Evolutionary conservation across 2,888 invertebrate genomes (phyloP).

Genomic region (Catocala fraxini): DNA sequence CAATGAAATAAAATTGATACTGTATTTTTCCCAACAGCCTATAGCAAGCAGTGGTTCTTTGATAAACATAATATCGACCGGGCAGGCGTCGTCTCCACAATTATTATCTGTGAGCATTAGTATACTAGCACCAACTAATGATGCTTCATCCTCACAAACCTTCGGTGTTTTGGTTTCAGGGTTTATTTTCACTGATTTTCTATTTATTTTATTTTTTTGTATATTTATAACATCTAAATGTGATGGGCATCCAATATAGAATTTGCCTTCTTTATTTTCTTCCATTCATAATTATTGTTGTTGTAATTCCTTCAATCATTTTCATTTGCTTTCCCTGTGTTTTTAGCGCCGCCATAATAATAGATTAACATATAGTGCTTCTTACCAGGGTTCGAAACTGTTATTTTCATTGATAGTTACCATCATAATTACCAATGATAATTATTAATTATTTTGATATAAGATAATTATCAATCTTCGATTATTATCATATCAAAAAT

Average conservation of each 20-base stretch:
- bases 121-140: constrained; percentile 57
- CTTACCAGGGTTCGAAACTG: too few relatives aligned
- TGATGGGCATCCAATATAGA: background rate
- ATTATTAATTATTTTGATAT: too few relatives aligned
- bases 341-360: background rate
- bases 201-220: background rate
- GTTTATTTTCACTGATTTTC: constrained; percentile 16
- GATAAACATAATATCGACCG: constrained; percentile 85
- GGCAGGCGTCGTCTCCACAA: constrained; percentile 83
- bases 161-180: constrained; percentile 52
- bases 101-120: constrained; percentile 82
- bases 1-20: constrained; percentile 24
- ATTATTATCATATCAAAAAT: too few relatives aligned
- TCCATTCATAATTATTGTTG: background rate
- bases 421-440: too few relatives aligned
- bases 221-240: constrained; percentile 2
- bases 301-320: background rate
- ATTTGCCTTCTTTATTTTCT: background rate
- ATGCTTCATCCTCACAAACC: constrained; percentile 44
- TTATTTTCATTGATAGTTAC: too few relatives aligned
- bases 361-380: too few relatives aligned
- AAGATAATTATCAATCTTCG: too few relatives aligned
- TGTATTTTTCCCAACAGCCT: constrained; percentile 73
- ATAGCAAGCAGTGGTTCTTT: constrained; percentile 83
- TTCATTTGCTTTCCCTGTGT: constrained; percentile 5